Evolutionary conservation across 2,888 invertebrate species (phyloP), one percentile per base, ranked within the genome.

Genomic region (Parnassius mnemosyne): DNA sequence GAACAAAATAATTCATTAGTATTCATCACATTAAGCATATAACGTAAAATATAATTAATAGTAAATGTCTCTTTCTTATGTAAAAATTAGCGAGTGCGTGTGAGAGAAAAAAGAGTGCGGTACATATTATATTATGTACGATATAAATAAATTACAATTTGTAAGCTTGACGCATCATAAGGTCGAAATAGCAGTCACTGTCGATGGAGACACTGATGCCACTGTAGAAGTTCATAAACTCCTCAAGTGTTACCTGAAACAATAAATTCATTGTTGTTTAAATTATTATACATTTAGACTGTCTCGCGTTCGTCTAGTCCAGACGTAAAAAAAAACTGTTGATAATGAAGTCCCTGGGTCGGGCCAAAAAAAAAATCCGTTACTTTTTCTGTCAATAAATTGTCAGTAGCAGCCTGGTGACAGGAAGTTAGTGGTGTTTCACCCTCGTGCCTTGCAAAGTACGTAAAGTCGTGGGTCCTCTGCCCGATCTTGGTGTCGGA

Each of bases 131-230:
- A 49, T 2, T 60, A 34, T 34, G 34, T 34, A 34, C 34, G 34
- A 54, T 42, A n/a, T 12, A 47, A 34, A 2, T 11, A 16, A 64
- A 71, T 94, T 94, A 97, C 61, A 98, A 91, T 82, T 97, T 96
- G 92, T 96, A 99, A 1, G 97, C 95, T 75, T 96, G 96, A 64
- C 98, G 94, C 94, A 99, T 97, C 96, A 98, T 97, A 66, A 98
- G 92, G 84, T 98, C 98, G 81, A 99, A 99, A 83, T 97, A 99
- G 60, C 95, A 95, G 81, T 99, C 98, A 68, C 95, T 96, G 82
- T 99, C 98, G 71, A 98, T 97, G 0, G 98, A 98, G 50, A 98
- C 97, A 81, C 98, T 98, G 70, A 99, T 95, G 13, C 96, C 97
- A 63, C 96, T 93, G 89, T 99, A 99, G 85, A 98, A 99, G 87